These are phyloP conservation scores for Polia nebulosa DNA, from an alignment of 2,888 invertebrate genomes.

Conservation along the genomic window DNA sequence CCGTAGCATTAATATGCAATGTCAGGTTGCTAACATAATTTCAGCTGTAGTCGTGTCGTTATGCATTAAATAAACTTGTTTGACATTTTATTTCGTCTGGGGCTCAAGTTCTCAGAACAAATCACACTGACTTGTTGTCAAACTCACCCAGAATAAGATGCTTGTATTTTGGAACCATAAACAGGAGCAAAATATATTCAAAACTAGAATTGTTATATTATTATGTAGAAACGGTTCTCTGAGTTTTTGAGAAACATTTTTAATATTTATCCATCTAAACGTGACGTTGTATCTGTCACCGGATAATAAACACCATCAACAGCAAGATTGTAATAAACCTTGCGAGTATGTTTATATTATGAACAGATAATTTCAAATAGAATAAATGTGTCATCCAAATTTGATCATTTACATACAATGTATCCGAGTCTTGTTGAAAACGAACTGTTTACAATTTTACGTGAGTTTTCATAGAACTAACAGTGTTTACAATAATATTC, in stretches of 20 bases:
- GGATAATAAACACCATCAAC: no score
- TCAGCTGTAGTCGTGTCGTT: slow-evolving; percentile 46
- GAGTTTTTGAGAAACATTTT: slow-evolving; percentile 20
- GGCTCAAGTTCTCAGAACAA: slow-evolving; percentile 65
- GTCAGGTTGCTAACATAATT: slow-evolving; percentile 56
- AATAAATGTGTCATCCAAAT: no score
- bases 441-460: no score
- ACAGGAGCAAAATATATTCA: slow-evolving; percentile 9
- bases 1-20: slow-evolving; percentile 46
- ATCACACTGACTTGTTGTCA: slow-evolving; percentile 61
- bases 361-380: no score
- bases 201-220: slow-evolving; percentile 3
- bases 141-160: slow-evolving; percentile 47
- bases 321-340: no score
- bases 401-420: no score
- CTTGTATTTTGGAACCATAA: slow-evolving; percentile 18
- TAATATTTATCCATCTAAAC: slow-evolving; percentile 1
- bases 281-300: neutral
- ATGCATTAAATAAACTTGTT: slow-evolving; percentile 68
- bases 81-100: slow-evolving; percentile 69
- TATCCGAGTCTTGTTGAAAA: no score
- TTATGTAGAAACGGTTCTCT: neutral
- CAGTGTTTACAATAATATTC: no score
- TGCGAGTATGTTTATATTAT: no score
- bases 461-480: no score